Conservation (phyloP, 2,797 vertebrate species). For the Pipistrellus nathusii region DNA sequence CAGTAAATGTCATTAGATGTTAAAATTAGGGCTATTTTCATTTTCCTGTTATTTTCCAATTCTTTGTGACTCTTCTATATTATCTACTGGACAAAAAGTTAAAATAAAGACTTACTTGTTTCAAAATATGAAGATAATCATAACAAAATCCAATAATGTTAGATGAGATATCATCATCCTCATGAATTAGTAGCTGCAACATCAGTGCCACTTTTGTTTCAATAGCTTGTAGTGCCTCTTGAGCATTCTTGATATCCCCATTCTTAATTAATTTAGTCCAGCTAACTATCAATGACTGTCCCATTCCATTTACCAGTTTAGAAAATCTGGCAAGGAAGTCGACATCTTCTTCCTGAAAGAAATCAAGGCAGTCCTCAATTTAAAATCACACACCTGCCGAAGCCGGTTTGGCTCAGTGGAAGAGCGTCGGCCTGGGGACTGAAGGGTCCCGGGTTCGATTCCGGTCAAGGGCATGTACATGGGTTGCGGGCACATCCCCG, state of each 20-base stretch:
- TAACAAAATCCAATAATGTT: slow-evolving; percentile 99
- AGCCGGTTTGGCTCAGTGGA: too few species aligned
- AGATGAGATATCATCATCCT: slow-evolving; percentile 98
- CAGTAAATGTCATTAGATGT: background rate
- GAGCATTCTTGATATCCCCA: slow-evolving; percentile 92
- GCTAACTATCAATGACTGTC: slow-evolving; percentile 96
- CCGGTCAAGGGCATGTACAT: too few species aligned
- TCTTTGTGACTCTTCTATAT: background rate
- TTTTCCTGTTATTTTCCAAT: slow-evolving; percentile 19
- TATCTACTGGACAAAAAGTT: slow-evolving; percentile 13
- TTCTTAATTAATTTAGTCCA: slow-evolving; percentile 95
- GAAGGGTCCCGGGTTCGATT: too few species aligned
- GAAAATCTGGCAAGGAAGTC: slow-evolving; percentile 99
- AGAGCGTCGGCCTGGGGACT: too few species aligned
- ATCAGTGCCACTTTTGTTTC: slow-evolving; percentile 96
- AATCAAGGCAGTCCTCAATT: slow-evolving; percentile 28
- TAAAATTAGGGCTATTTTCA: background rate
- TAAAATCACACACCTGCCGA: background rate
- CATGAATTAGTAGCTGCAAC: slow-evolving; percentile 95
- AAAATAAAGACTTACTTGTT: slow-evolving; percentile 91
- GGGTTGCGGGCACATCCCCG: too few species aligned
- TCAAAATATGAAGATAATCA: slow-evolving; percentile 98
- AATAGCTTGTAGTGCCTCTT: slow-evolving; percentile 93
- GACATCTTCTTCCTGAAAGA: slow-evolving; percentile 96
- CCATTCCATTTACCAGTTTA: slow-evolving; percentile 98